phyloP scores from a whole-genome alignment of 2,113 vertebrate species.

The Daboia siamensis region DNA sequence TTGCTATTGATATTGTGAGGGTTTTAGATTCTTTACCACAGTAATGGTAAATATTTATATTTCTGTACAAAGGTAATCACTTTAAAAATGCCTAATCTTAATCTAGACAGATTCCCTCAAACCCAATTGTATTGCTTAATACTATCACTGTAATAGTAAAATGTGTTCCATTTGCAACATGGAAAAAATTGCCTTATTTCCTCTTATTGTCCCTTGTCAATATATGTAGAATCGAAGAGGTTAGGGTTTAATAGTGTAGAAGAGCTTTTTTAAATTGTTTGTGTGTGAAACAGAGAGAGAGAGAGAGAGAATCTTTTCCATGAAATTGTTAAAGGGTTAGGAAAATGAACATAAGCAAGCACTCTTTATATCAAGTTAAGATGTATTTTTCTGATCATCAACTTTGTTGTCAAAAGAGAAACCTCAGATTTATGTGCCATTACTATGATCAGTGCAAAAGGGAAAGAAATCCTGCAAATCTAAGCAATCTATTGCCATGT shows the following conservation, averaged over 20 bases:
- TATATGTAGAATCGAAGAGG: fast-evolving
- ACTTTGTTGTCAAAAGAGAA: neutral
- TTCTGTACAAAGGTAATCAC: neutral
- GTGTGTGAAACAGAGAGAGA: neutral
- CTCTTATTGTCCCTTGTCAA: neutral
- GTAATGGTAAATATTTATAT: neutral
- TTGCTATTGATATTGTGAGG: neutral
- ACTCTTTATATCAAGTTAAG: neutral
- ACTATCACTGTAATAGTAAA: neutral
- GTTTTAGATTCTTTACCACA: neutral
- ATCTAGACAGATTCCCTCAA: neutral
- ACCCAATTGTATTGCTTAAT: neutral
- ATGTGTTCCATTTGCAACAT: neutral
- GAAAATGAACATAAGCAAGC: neutral
- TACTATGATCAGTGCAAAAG: neutral
- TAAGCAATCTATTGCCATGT: neutral
- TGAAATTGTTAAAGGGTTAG: neutral
- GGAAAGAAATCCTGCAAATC: neutral
- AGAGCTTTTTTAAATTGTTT: neutral
- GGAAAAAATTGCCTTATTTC: neutral
- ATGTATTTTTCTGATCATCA: neutral
- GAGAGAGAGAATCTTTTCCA: neutral
- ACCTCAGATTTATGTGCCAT: neutral
- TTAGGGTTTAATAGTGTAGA: neutral
- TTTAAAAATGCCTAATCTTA: neutral